Conservation (phyloP, 2,797 vertebrate species). For the Fistularia commersonii region DNA sequence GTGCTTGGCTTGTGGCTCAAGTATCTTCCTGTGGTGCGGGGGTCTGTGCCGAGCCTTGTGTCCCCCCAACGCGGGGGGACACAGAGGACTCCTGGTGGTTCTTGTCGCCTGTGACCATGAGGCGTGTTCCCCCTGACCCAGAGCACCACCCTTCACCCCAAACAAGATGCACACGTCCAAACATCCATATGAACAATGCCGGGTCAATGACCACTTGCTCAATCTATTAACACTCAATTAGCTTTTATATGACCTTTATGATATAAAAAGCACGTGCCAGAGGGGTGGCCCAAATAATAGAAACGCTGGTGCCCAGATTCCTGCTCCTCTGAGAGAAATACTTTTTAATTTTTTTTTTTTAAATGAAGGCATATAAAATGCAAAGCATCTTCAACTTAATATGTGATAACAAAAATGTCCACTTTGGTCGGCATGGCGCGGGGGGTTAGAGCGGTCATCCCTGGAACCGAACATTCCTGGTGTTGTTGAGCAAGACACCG, state of each 20-base stretch:
- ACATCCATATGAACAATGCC: constrained; percentile 45
- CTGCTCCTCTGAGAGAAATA: not conserved
- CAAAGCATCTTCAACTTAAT: no score
- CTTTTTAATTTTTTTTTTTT: not conserved
- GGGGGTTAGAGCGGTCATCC: no score
- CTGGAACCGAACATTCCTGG: no score
- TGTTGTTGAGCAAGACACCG: no score
- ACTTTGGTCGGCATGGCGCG: no score
- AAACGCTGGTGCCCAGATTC: constrained; percentile 19
- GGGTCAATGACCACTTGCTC: constrained; percentile 50
- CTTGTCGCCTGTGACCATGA: constrained; percentile 64
- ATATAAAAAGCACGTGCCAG: constrained; percentile 39
- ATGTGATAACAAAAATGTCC: no score
- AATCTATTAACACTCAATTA: constrained; percentile 44
- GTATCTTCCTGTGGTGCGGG: constrained; percentile 39
- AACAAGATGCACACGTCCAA: constrained; percentile 39
- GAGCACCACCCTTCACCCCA: constrained; percentile 51
- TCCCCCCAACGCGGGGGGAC: constrained; percentile 39
- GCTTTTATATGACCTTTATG: constrained; percentile 41
- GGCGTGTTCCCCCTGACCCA: constrained; percentile 58
- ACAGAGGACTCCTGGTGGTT: constrained; percentile 48
- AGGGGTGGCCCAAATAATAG: constrained; percentile 26
- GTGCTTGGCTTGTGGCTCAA: constrained; percentile 50
- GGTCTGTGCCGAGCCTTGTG: constrained; percentile 66
- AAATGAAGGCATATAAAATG: not conserved